Percentiles rank a stretch among this genome's conserved stretches.
Evolutionary conservation across 2,888 invertebrate genomes (phyloP).

Genomic region (Stenodera caucasica): DNA sequence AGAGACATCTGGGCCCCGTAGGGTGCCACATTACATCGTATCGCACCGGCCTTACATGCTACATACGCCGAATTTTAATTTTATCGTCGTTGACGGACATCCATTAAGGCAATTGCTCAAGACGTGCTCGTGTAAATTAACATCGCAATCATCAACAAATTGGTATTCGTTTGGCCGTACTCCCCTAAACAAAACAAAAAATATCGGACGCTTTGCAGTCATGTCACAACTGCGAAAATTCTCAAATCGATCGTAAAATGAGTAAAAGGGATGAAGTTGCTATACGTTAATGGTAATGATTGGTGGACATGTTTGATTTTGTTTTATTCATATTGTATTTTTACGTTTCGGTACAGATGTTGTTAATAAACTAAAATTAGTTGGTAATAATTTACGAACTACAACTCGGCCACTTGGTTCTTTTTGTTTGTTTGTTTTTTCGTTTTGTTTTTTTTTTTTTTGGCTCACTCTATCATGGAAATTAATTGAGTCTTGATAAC

Average conservation of each 20-base stretch:
- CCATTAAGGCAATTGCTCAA: conserved; percentile 2
- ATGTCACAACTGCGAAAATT: conserved; percentile 5
- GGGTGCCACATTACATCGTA: conserved; percentile 39
- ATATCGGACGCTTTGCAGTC: not conserved
- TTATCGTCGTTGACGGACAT: conserved; percentile 17
- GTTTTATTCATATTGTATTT: too few relatives aligned
- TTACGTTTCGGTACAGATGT: conserved; percentile 16
- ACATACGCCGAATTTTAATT: conserved; percentile 37
- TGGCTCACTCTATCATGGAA: conserved; percentile 43
- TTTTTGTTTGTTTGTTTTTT: too few relatives aligned
- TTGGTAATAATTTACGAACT: conserved; percentile 40
- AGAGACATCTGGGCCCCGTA: conserved; percentile 43
- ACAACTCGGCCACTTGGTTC: conserved; percentile 9
- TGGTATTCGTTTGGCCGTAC: not conserved
- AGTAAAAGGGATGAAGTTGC: conserved; percentile 6
- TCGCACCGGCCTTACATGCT: conserved; percentile 32
- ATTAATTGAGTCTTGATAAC: conserved; percentile 51
- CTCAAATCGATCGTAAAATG: conserved; percentile 5
- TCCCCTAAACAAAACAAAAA: too few relatives aligned
- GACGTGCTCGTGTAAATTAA: conserved; percentile 24
- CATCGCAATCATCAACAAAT: conserved; percentile 13
- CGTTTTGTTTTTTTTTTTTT: too few relatives aligned
- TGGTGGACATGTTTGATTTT: not conserved
- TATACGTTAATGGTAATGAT: not conserved
- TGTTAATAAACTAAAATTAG: conserved; percentile 47